Evolutionary conservation across 2,888 invertebrate species (phyloP).

Genomic region (Cloeon dipterum): DNA sequence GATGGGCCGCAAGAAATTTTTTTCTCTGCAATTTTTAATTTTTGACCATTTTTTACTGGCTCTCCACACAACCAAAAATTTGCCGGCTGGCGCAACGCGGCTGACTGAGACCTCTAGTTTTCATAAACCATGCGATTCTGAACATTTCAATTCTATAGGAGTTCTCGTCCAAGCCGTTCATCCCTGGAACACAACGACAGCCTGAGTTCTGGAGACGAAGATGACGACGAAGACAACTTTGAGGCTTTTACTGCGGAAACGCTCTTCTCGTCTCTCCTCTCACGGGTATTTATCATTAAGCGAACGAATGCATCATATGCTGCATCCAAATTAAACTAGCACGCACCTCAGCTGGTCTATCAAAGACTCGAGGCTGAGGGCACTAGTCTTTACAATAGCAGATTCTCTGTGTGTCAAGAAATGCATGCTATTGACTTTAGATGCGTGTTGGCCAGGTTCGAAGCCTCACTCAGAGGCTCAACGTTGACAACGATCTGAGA

Average conservation of each 20-base stretch:
- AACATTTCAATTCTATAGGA: constrained; percentile 22
- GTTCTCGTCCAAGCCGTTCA: constrained; percentile 35
- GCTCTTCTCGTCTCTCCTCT: constrained; percentile 64
- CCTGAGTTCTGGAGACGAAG: constrained; percentile 59
- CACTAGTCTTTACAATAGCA: background rate
- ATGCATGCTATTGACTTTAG: background rate
- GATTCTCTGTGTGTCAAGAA: background rate
- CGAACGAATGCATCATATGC: background rate
- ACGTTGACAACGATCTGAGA: constrained; percentile 49
- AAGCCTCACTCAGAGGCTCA: constrained; percentile 60
- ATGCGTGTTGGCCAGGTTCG: constrained; percentile 31
- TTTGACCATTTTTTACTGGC: no score
- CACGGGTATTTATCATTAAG: constrained; percentile 33
- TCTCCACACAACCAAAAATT: no score
- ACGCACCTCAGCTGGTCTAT: no score
- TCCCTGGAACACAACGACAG: constrained; percentile 55
- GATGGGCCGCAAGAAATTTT: no score
- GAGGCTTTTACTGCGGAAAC: constrained; percentile 79
- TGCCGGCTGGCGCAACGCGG: no score
- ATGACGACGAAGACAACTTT: constrained; percentile 76
- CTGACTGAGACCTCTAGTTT: no score
- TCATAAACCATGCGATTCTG: background rate
- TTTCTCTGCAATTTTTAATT: background rate
- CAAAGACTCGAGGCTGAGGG: no score
- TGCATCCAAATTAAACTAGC: background rate